Percentiles rank a stretch among this genome's conserved stretches.
Conservation (phyloP, 2,888 invertebrate species). For the Onchidella celtica region DNA sequence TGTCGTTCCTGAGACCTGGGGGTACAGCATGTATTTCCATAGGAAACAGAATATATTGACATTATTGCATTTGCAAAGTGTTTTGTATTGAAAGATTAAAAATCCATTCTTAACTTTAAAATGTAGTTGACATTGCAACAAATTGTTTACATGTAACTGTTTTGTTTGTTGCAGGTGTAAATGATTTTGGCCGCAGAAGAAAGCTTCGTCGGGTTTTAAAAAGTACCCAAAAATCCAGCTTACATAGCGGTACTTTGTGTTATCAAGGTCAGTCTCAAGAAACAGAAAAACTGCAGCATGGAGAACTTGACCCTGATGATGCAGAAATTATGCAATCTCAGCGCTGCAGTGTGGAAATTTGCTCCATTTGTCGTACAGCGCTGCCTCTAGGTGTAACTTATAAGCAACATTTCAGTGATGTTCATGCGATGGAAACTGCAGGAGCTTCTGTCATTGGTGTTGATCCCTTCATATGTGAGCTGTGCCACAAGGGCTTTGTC, state of each 20-base stretch:
- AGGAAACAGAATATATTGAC: too few species aligned
- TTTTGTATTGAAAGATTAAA: too few species aligned
- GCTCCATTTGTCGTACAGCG: slow-evolving; percentile 22
- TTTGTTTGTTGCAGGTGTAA: slow-evolving; percentile 48
- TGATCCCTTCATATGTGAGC: slow-evolving; percentile 35
- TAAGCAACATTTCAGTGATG: slow-evolving; percentile 33
- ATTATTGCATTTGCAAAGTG: too few species aligned
- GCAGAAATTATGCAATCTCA: neutral
- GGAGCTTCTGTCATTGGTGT: neutral
- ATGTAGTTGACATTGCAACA: neutral
- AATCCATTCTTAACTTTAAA: too few species aligned
- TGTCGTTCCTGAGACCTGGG: too few species aligned
- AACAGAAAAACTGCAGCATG: neutral
- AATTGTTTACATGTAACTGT: slow-evolving; percentile 10
- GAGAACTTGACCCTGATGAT: neutral
- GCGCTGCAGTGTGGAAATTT: slow-evolving; percentile 30
- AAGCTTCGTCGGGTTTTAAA: neutral
- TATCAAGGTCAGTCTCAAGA: too few species aligned
- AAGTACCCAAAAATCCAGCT: neutral
- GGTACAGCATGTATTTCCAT: too few species aligned
- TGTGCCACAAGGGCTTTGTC: slow-evolving; percentile 35
- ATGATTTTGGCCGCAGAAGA: slow-evolving; percentile 21
- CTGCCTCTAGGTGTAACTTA: slow-evolving; percentile 33
- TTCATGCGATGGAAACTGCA: slow-evolving; percentile 11
- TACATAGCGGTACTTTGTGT: neutral